phyloP scores from a whole-genome alignment of 2,113 vertebrate species.

The Poeciliopsis prolifica region DNA sequence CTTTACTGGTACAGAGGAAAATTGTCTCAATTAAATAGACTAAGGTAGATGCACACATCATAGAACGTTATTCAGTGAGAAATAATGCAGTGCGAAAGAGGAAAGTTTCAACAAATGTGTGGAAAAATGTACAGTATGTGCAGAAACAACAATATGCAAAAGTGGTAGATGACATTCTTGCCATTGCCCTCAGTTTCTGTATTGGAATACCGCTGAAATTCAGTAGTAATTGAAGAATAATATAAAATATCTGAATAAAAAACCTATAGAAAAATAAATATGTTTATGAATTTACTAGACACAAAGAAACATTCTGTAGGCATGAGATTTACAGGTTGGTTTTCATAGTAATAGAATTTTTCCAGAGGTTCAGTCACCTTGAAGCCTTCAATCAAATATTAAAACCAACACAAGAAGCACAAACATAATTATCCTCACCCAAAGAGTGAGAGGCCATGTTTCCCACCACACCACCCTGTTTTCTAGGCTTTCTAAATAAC shows the following conservation, averaged over 20 bases:
- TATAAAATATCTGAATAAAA: neutral
- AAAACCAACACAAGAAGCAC: neutral
- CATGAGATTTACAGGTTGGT: neutral
- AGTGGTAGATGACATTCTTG: neutral
- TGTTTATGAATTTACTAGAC: neutral
- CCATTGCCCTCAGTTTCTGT: neutral
- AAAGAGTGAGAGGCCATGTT: neutral
- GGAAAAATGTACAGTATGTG: neutral
- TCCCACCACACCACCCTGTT: neutral
- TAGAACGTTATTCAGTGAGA: neutral
- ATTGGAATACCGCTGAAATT: neutral
- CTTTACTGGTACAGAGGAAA: neutral
- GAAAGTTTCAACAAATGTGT: neutral
- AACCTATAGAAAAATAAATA: neutral
- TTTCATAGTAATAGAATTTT: neutral
- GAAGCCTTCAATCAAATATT: neutral
- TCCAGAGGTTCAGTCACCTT: neutral
- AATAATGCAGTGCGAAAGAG: neutral
- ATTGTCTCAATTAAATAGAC: neutral
- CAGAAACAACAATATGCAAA: neutral
- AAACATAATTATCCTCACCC: neutral
- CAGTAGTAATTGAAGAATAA: neutral
- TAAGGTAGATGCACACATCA: neutral
- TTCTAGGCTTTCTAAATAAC: conserved; percentile 9
- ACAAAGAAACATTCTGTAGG: neutral